Conservation (phyloP, 2,113 vertebrate genomes). For the Steatornis caripensis region DNA sequence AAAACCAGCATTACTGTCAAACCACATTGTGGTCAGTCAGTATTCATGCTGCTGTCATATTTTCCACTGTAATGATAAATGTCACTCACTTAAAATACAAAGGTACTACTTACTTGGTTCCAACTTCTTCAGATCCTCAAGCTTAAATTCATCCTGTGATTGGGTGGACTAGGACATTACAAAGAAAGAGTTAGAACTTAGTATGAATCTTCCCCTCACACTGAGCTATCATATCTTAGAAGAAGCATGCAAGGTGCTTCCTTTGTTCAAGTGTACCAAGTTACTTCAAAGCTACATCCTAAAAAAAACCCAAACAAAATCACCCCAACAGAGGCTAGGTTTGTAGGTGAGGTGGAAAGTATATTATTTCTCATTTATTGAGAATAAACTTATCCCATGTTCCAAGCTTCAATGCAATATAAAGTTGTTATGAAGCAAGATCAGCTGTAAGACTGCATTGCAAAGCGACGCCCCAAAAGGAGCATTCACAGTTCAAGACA, state of each 20-base stretch:
- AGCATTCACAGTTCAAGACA: not conserved
- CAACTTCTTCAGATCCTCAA: constrained; percentile 96
- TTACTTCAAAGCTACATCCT: not conserved
- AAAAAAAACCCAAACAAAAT: not conserved
- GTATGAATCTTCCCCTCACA: not conserved
- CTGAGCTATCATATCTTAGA: not conserved
- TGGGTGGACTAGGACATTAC: constrained; percentile 81
- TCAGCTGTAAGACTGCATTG: not conserved
- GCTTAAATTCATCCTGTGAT: constrained; percentile 90
- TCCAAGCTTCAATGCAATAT: not conserved
- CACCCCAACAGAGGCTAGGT: not conserved
- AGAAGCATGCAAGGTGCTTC: not conserved
- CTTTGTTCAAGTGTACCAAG: not conserved
- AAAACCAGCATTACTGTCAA: not conserved
- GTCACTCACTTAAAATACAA: not conserved
- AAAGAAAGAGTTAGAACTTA: constrained; percentile 31
- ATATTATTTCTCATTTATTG: not conserved
- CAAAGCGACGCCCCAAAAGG: not conserved
- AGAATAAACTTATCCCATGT: not conserved
- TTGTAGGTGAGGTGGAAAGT: not conserved
- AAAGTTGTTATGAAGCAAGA: not conserved
- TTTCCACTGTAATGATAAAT: not conserved
- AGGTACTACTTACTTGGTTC: constrained; percentile 85
- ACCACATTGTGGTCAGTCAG: not conserved
- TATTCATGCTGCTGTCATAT: not conserved